Evolutionary conservation across 2,797 vertebrate genomes (phyloP), one percentile per base, ranked within the genome.

Genomic region (Schizothorax lantsangensis): DNA sequence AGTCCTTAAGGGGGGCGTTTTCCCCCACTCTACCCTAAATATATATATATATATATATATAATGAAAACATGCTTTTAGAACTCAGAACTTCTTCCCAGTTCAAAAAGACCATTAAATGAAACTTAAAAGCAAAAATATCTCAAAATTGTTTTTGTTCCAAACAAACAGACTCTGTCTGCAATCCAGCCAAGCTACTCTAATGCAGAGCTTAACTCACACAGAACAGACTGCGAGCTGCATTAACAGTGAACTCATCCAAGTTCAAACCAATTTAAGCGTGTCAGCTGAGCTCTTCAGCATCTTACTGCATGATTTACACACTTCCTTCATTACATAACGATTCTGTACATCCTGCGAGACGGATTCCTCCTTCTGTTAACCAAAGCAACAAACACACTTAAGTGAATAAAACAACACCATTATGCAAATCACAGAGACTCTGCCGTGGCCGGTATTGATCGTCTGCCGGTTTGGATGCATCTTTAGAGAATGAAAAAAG

Each of bases 401-500:
- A 40, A 82, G 45, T 26, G 21, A 82, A 52, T 71, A 71, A 81
- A 82, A 54, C 72, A 66, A 64, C 30, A 66, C 21, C 40, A 66
- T 75, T 49, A 64, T 66, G 72, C 26, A 84, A 84, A 75, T 74
- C 11, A 73, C 52, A 84, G 15, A 45, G 40, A 30, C 77, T 62
- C 36, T 12, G 8, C 19, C 30, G 40, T 30, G 57, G 54, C 5
- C 1, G 4, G 21, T 21, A 80, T 54, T 71, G 80, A 79, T 59
- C 2, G 14, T 4, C 45, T 17, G 12, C 12, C 19, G 10, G 15
- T 54, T 26, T 71, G 21, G 66, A 71, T 52, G 66, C 66, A 40
- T 26, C 47, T 49, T 54, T 6, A 72, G 14, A 52, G 26, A 75
- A 47, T 7, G 47, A 82, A 57, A 90, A 73, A 66, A 89, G 88